These are phyloP conservation scores for Myopa testacea DNA, from an alignment of 2,888 invertebrate species.

Conservation along the genomic window DNA sequence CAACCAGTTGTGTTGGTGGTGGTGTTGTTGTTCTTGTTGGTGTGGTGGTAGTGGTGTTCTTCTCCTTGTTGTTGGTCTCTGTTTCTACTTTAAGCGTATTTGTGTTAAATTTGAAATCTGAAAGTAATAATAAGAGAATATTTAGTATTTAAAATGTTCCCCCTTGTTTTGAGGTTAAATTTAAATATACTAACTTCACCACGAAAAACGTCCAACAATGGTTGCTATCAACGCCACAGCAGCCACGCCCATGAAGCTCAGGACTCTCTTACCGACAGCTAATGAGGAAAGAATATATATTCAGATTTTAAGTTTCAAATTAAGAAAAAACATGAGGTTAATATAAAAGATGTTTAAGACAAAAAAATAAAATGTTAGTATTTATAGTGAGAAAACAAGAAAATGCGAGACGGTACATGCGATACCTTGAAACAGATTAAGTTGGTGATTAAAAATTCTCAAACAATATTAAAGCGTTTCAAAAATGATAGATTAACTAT, in stretches of 20 bases:
- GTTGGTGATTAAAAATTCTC: too few relatives aligned
- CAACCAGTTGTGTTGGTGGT: background rate
- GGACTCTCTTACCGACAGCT: conserved; percentile 46
- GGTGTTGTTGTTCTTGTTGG: too few relatives aligned
- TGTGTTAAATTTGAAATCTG: conserved; percentile 1
- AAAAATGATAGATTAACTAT: too few relatives aligned
- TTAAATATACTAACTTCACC: conserved; percentile 57
- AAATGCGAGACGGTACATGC: too few relatives aligned
- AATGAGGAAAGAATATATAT: conserved; percentile 23
- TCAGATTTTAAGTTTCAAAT: background rate
- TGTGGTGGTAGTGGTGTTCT: too few relatives aligned
- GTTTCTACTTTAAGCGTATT: background rate
- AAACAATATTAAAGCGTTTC: too few relatives aligned
- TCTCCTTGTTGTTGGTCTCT: background rate
- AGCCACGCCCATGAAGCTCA: conserved; percentile 54
- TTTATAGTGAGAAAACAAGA: too few relatives aligned
- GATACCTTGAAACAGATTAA: too few relatives aligned
- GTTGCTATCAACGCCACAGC: conserved; percentile 54
- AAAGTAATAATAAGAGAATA: background rate
- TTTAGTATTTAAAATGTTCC: background rate
- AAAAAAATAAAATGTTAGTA: too few relatives aligned
- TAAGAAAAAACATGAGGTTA: too few relatives aligned
- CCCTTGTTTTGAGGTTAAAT: background rate
- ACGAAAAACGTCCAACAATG: conserved; percentile 54
- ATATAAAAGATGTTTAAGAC: too few relatives aligned